Base-by-base conservation (phyloP, 2,888 invertebrate genomes). In the Unio pictorum region DNA sequence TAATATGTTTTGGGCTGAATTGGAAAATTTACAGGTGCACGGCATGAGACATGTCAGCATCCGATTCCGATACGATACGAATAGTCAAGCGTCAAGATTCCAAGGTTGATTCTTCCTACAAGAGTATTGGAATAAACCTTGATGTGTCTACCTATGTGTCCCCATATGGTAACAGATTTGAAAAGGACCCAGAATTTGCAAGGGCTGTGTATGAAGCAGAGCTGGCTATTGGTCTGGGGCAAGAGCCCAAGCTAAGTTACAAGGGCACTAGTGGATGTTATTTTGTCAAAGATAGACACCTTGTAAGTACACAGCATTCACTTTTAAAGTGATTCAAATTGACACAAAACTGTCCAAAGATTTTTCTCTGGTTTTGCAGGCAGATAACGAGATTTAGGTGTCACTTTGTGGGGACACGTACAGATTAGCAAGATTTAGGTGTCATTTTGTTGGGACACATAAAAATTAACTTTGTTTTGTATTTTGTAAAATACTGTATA, bases 261-360 rank as follows among this genome's bases (percentile, higher is more conserved):
- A 98, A 99, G 91, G 99, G 99, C 55, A 98, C 98, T 73, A 98
- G 98, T 90, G 99, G 99, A 23, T 98, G 98, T 81, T 99, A 99
- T 91, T 99, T 99, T 92, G 97, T 98, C 74, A 96, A 96, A 91
- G 96, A 97, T 91, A 93, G 94, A 75, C 92, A 94, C 26, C 84
- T 86, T 76, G 91, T 91, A 80, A 83, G 84, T 86, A 55, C n/a
- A 63, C 26, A 17, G 3, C 7, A 57, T 66, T 67, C 26, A 57
- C 23, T 17, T 54, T n/a, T 60, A 11, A 2, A 26, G 8, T 11
- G 15, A 58, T 58, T 26, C 3, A 58, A 11, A 58, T 58, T 26
- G 3, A 15, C 8, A 45, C 23, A 45, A 45, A 45, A 45, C 45
- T 45, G 15, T 34, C 34, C 15, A 45, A 45, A 45, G 45, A 45